Conservation (phyloP, 2,113 vertebrate genomes). For the Thryonomys swinderianus region DNA sequence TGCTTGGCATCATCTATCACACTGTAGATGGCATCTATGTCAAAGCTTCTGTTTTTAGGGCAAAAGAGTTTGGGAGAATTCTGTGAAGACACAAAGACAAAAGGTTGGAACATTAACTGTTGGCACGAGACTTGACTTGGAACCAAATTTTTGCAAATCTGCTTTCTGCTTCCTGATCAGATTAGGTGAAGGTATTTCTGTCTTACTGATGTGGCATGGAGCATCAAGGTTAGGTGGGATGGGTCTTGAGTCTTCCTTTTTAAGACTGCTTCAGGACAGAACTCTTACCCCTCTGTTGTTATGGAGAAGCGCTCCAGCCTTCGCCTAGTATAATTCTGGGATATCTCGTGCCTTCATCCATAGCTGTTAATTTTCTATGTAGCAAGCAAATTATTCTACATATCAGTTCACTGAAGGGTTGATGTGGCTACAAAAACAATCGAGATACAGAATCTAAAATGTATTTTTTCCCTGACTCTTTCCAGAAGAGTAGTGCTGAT, state of each 20-base stretch:
- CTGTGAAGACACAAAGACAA: conserved; percentile 85
- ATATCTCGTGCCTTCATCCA: not conserved
- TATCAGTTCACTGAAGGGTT: not conserved
- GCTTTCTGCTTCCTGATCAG: not conserved
- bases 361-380: not conserved
- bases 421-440: not conserved
- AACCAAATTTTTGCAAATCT: not conserved
- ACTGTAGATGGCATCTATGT: conserved; percentile 95
- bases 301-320: not conserved
- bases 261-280: not conserved
- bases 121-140: not conserved
- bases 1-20: conserved; percentile 93
- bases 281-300: not conserved
- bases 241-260: not conserved
- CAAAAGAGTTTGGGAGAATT: conserved; percentile 95
- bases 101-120: conserved; percentile 30
- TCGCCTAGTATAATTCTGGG: not conserved
- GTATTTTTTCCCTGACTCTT: not conserved
- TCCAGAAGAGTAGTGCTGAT: not conserved
- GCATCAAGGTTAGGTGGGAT: not conserved
- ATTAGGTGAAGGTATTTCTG: not conserved
- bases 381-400: not conserved
- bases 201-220: not conserved
- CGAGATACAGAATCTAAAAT: not conserved
- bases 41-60: conserved; percentile 93